A percentile compares a stretch with the other conserved stretches of the same genome.
phyloP scores from a whole-genome alignment of 1,140 invertebrate genomes.

The Drosophila sechellia region DNA sequence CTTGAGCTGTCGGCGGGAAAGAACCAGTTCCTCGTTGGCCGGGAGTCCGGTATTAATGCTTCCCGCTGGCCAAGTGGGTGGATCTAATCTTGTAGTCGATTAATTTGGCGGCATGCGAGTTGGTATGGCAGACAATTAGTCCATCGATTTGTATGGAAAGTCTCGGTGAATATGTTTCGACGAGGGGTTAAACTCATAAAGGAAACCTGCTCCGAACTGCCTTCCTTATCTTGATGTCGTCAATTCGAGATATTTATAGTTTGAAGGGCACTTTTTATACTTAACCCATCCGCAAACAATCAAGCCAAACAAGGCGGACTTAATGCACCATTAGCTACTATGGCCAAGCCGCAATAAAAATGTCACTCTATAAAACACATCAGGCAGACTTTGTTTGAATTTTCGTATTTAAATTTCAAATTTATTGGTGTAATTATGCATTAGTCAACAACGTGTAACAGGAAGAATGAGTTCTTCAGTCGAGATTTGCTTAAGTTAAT shows the following conservation, averaged over 20 bases:
- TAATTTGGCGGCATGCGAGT: conserved; percentile 14
- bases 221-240: conserved; percentile 25
- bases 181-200: background rate
- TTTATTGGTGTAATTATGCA: conserved; percentile 65
- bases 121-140: conserved; percentile 20
- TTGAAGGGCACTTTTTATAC: conserved; percentile 42
- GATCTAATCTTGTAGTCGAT: conserved; percentile 55
- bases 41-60: conserved; percentile 32
- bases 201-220: conserved; percentile 16
- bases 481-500: conserved; percentile 29
- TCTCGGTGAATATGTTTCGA: too few relatives aligned
- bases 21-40: conserved; percentile 34
- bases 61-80: conserved; percentile 29
- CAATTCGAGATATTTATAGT: conserved; percentile 29
- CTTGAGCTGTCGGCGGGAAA: conserved; percentile 33
- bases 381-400: conserved; percentile 26
- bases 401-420: conserved; percentile 56
- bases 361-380: conserved; percentile 35
- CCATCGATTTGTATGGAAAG: conserved; percentile 11
- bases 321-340: conserved; percentile 29
- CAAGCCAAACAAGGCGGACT: conserved; percentile 24
- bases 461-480: conserved; percentile 31
- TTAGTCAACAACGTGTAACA: conserved; percentile 72
- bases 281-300: conserved; percentile 18
- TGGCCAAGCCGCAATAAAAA: conserved; percentile 28